Evolutionary conservation across 2,888 invertebrate species (phyloP), one percentile per base, ranked within the genome.

Genomic region (Aporophyla lueneburgensis): DNA sequence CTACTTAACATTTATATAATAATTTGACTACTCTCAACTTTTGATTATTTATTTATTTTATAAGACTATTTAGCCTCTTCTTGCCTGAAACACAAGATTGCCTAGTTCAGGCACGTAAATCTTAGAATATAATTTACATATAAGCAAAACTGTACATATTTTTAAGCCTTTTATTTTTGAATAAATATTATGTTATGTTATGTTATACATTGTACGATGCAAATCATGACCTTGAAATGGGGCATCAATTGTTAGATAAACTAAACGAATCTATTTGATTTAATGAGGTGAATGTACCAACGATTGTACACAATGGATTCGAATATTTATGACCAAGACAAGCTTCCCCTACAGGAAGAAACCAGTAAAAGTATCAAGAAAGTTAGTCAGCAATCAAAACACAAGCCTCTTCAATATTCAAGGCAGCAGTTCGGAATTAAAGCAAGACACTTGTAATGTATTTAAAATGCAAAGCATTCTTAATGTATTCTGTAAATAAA

Each of bases 401-500:
- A 76, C 51, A 33, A 59, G 21, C 24, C 63, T 77, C n/a, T 40
- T 69, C 69, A 70, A 69, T 77, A 77, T 80, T 77, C 83, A 65
- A 69, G 53, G 12, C 83, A 82, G 69, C 63, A 58, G 1, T 59
- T 59, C 24, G 16, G 63, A 82, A 77, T 69, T 77, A 80, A 69
- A 69, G 49, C 58, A 59, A 69, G 70, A 77, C 78, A 82, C 69
- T 80, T 77, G 82, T 80, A 80, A 81, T 81, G 82, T 78, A 78
- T 78, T 81, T 80, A 77, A 80, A 80, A 80, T 82, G 83, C 78
- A 80, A 80, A 80, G 56, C 70, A 51, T 54, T 69, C 49, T 19
- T 82, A 82, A 77, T 82, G 49, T 82, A 82, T 82, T 82, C 66
- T 7, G 59, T 58, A 80, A 71, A 59, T 67, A 84, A 84, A 82